Percentiles rank a stretch among this genome's conserved stretches.
Conservation (phyloP, 2,113 vertebrate genomes). For the Aleadryas rufinucha region DNA sequence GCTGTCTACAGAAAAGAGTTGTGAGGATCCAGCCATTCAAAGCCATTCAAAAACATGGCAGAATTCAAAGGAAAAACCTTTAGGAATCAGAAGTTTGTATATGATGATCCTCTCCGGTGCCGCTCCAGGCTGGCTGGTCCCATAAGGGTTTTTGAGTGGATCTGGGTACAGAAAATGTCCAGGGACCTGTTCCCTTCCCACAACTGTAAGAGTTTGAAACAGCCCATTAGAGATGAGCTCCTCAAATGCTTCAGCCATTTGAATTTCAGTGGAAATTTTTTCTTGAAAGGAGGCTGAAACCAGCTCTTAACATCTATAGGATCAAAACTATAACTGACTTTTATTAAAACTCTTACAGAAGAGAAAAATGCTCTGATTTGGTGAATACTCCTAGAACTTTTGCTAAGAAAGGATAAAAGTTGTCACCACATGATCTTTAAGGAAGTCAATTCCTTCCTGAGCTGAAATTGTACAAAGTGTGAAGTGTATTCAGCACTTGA, state of each 20-base stretch:
- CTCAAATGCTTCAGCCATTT: background rate
- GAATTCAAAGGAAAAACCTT: background rate
- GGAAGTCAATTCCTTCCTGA: background rate
- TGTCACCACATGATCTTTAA: background rate
- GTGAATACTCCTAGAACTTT: background rate
- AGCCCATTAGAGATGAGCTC: background rate
- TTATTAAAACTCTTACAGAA: background rate
- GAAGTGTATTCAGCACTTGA: background rate
- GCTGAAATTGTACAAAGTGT: background rate
- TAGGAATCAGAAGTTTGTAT: background rate
- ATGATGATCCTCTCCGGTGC: background rate
- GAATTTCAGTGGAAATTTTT: background rate
- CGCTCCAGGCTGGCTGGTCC: background rate
- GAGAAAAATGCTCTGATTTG: background rate
- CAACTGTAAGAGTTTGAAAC: background rate
- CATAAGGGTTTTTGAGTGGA: background rate
- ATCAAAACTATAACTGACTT: background rate
- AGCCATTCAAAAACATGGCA: background rate
- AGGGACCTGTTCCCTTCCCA: background rate
- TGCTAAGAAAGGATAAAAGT: background rate
- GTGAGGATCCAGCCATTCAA: background rate
- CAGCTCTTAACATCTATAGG: background rate
- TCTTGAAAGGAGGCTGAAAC: background rate
- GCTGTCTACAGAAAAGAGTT: background rate
- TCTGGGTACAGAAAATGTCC: background rate